A percentile compares a stretch with the other conserved stretches of the same genome.
Conservation (phyloP, 2,113 vertebrate genomes). For the Sinosuthora webbiana region DNA sequence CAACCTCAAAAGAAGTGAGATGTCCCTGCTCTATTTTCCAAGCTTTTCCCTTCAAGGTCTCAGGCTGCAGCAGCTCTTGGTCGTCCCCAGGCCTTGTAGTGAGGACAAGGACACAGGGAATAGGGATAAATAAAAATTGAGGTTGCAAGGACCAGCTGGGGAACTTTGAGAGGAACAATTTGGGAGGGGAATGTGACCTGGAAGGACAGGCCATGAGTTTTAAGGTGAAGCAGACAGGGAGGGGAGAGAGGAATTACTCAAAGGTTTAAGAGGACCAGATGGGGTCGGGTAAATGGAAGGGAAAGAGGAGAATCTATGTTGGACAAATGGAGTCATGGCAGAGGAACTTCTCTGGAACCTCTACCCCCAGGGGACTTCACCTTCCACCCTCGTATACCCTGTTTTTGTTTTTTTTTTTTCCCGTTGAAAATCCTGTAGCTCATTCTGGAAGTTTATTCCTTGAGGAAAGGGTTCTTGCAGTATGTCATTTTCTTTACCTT, state of each 20-base stretch:
- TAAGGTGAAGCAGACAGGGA: neutral
- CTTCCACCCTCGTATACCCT: accelerated
- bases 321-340: neutral
- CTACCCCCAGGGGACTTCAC: accelerated
- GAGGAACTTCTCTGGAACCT: neutral
- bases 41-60: neutral
- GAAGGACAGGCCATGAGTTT: neutral
- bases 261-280: neutral
- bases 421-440: neutral
- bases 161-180: neutral
- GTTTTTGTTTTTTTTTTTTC: neutral
- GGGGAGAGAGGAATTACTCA: neutral
- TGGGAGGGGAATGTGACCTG: neutral
- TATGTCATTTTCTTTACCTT: neutral
- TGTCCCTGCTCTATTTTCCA: neutral
- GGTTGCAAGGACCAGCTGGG: neutral
- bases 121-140: neutral
- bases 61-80: neutral
- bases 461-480: accelerated
- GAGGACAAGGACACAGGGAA: neutral
- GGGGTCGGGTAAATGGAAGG: neutral
- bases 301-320: neutral
- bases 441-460: neutral
- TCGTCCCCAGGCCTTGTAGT: neutral
- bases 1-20: neutral